Percentiles rank a stretch among this genome's conserved stretches.
phyloP scores from a whole-genome alignment of 2,113 vertebrate genomes.

The Fregata magnificens region DNA sequence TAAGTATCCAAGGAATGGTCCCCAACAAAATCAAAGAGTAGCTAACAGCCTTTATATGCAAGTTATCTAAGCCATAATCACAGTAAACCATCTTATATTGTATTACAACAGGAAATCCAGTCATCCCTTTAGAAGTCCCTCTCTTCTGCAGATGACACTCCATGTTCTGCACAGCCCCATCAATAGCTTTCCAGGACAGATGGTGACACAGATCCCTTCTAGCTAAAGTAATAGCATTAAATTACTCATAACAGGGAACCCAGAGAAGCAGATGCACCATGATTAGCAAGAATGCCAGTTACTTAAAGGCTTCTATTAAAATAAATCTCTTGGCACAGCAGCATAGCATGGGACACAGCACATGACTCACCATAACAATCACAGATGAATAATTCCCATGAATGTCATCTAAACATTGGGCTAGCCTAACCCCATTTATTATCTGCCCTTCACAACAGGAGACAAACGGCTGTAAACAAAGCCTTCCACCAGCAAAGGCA shows the following conservation, averaged over 20 bases:
- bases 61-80: neutral
- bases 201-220: constrained; percentile 68
- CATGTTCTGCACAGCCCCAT: constrained; percentile 31
- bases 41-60: neutral
- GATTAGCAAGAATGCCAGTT: constrained; percentile 70
- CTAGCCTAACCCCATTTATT: constrained; percentile 20
- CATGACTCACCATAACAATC: constrained; percentile 35
- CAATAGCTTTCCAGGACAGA: constrained; percentile 66
- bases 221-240: constrained; percentile 72
- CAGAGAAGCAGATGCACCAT: constrained; percentile 65
- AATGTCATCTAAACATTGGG: constrained; percentile 15
- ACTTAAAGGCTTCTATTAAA: constrained; percentile 73
- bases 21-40: neutral
- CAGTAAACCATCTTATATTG: constrained; percentile 7
- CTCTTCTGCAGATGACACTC: constrained; percentile 34
- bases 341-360: constrained; percentile 40
- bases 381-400: constrained; percentile 35
- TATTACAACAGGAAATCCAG: constrained; percentile 45
- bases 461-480: neutral
- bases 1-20: neutral
- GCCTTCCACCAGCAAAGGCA: neutral
- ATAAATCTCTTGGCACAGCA: constrained; percentile 60
- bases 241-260: constrained; percentile 67
- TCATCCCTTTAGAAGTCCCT: constrained; percentile 1
- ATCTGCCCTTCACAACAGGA: constrained; percentile 1